Conservation (phyloP, 1,140 invertebrate species). For the Trichonephila clavipes region DNA sequence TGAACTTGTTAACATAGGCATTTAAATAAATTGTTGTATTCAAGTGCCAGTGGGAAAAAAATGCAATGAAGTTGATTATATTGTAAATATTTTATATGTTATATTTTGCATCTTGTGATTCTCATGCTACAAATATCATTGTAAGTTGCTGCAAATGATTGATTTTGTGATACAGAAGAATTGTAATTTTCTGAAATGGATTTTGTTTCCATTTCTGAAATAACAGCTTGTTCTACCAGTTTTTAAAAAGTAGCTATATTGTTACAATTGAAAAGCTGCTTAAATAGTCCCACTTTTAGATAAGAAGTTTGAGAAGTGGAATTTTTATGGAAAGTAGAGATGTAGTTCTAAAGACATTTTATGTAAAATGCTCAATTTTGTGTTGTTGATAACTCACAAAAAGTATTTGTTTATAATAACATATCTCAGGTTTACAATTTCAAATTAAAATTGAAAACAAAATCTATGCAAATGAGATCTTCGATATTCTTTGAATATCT, state of each 20-base stretch:
- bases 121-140: conserved; percentile 9
- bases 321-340: conserved; percentile 70
- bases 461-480: not conserved
- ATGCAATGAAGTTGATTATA: not conserved
- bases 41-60: not conserved
- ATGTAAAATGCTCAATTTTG: conserved; percentile 73
- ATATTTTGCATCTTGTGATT: conserved; percentile 26
- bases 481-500: conserved; percentile 37
- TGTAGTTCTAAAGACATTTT: conserved; percentile 67
- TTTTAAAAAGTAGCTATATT: conserved; percentile 33
- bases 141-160: conserved; percentile 2
- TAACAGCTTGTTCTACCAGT: conserved; percentile 72
- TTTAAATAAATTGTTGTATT: conserved; percentile 6
- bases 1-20: conserved; percentile 8
- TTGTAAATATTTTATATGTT: conserved; percentile 2
- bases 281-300: conserved; percentile 56
- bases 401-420: conserved; percentile 57
- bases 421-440: conserved; percentile 67
- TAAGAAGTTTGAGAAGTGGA: conserved; percentile 55
- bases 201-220: conserved; percentile 31
- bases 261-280: conserved; percentile 30
- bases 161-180: conserved; percentile 8
- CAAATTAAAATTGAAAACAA: conserved; percentile 23
- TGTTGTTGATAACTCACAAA: conserved; percentile 62
- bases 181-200: conserved; percentile 38